Percentiles rank a stretch among this genome's conserved stretches.
phyloP scores from a whole-genome alignment of 2,888 invertebrate genomes.

The Campoplex nolae region DNA sequence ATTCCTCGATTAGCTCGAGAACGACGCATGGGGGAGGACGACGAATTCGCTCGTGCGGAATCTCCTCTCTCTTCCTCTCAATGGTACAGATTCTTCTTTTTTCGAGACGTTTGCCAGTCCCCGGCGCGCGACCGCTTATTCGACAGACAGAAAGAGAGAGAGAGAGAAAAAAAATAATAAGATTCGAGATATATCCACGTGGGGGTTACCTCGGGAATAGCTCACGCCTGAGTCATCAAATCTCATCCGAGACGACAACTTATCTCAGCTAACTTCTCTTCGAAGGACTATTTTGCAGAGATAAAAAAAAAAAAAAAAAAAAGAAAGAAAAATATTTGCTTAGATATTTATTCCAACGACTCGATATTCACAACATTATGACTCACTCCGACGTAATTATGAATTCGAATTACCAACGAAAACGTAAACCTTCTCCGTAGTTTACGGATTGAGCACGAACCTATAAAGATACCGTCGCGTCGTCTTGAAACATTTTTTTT shows the following conservation, averaged over 20 bases:
- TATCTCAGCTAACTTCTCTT: conserved; percentile 14
- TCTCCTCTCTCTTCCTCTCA: conserved; percentile 19
- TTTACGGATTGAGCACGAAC: no score
- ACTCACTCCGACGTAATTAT: background rate
- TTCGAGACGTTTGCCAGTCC: conserved; percentile 2
- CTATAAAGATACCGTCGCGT: no score
- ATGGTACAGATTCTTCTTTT: conserved; percentile 13
- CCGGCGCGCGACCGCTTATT: conserved; percentile 15
- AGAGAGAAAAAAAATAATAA: background rate
- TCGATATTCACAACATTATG: background rate
- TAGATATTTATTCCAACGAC: background rate
- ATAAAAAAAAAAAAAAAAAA: background rate
- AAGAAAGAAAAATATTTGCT: background rate
- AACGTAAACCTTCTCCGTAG: background rate
- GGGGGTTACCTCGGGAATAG: conserved; percentile 52
- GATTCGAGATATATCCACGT: conserved; percentile 10
- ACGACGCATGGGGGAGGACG: conserved; percentile 17
- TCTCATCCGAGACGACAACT: conserved; percentile 36
- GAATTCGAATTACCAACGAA: background rate
- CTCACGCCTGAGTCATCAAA: conserved; percentile 62
- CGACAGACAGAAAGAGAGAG: conserved; percentile 30
- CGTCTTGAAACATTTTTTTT: background rate
- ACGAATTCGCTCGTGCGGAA: conserved; percentile 56
- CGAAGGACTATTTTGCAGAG: conserved; percentile 5
- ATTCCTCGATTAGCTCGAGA: background rate